phyloP scores from a whole-genome alignment of 2,888 invertebrate species.

The Drosophila cracens region DNA sequence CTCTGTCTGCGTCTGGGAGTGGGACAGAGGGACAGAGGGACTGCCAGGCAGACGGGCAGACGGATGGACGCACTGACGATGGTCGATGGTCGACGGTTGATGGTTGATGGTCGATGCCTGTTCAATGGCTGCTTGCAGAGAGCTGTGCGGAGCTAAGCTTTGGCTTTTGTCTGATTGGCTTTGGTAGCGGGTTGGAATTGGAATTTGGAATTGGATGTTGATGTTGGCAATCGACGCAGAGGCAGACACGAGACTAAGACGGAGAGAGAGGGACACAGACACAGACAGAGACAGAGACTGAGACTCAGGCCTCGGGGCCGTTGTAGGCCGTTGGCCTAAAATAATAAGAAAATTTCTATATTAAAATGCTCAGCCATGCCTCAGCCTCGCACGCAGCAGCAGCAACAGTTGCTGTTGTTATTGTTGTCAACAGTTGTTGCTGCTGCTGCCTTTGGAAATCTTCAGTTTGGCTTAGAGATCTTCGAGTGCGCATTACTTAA shows the following conservation, averaged over 20 bases:
- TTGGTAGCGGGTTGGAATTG: constrained; percentile 62
- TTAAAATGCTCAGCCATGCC: constrained; percentile 81
- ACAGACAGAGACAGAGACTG: neutral
- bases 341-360: constrained; percentile 81
- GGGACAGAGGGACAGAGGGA: neutral
- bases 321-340: constrained; percentile 82
- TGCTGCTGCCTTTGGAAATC: constrained; percentile 43
- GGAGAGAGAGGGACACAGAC: neutral
- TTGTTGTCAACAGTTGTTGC: constrained; percentile 4
- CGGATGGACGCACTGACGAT: constrained; percentile 11
- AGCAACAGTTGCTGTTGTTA: constrained; percentile 19
- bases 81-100: constrained; percentile 22
- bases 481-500: constrained; percentile 47
- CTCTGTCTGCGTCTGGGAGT: constrained; percentile 12
- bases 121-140: constrained; percentile 46
- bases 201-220: constrained; percentile 54
- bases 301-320: constrained; percentile 70
- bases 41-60: neutral
- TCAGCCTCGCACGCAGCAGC: constrained; percentile 48
- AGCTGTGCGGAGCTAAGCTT: constrained; percentile 47
- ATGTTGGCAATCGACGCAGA: constrained; percentile 28
- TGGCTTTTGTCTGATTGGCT: constrained; percentile 69
- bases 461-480: constrained; percentile 40
- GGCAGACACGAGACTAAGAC: neutral
- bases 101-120: constrained; percentile 51